Conservation (phyloP, 2,113 vertebrate genomes). For the Corythornis madagascariensis region DNA sequence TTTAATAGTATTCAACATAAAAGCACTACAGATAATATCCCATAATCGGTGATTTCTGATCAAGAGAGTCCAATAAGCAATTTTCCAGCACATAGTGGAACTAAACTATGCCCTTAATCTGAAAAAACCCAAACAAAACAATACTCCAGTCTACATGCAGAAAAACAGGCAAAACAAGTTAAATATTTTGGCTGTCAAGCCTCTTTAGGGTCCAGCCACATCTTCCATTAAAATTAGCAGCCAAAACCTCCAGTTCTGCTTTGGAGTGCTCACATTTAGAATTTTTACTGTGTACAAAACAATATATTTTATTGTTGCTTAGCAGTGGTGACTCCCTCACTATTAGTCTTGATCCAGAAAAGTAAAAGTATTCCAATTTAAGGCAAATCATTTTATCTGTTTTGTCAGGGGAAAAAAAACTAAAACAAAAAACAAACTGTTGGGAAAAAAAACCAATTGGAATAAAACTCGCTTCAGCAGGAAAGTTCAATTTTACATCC, state of each 20-base stretch:
- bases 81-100: constrained; percentile 22
- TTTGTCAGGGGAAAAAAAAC: background rate
- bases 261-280: background rate
- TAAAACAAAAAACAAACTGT: too few species aligned
- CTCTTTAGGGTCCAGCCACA: background rate
- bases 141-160: background rate
- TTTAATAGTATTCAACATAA: constrained; percentile 43
- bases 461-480: constrained; percentile 13
- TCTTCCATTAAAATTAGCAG: background rate
- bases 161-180: constrained; percentile 10
- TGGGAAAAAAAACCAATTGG: background rate
- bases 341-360: background rate
- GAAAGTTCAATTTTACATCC: background rate
- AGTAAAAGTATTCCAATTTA: constrained; percentile 20
- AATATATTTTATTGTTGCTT: background rate
- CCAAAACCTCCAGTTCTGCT: background rate
- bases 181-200: background rate
- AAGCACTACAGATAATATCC: constrained; percentile 42
- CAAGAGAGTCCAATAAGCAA: constrained; percentile 34
- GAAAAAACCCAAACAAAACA: background rate
- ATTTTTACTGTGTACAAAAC: background rate
- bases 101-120: background rate
- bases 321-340: background rate
- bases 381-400: background rate
- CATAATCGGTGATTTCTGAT: constrained; percentile 42